These are phyloP conservation scores for Squalus acanthias DNA, from an alignment of 2,797 vertebrate genomes.

Conservation along the genomic window DNA sequence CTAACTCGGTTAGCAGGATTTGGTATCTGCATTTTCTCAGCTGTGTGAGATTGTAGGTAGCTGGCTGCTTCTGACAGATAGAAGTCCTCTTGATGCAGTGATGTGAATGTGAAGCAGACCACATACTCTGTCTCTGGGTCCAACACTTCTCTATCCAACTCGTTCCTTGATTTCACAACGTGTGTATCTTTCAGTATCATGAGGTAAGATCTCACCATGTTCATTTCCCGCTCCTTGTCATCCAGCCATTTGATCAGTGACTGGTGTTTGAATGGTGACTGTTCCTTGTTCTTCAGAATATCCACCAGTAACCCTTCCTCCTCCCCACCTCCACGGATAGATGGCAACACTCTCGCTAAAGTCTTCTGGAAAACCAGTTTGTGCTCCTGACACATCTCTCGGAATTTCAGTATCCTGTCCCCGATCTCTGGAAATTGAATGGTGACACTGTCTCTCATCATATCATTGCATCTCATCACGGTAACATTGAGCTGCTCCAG, in stretches of 20 bases:
- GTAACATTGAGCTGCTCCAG: constrained; percentile 10
- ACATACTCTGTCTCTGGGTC: constrained; percentile 42
- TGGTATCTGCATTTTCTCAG: neutral
- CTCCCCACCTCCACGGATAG: neutral
- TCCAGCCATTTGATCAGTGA: constrained; percentile 40
- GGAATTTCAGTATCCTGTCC: neutral
- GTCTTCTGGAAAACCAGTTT: neutral
- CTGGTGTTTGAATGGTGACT: constrained; percentile 41
- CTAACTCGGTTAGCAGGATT: neutral
- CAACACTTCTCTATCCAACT: constrained; percentile 42
- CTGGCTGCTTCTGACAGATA: constrained; percentile 43
- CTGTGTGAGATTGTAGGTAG: constrained; percentile 31
- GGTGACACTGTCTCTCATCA: neutral
- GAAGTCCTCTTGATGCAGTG: constrained; percentile 39
- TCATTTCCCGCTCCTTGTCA: constrained; percentile 43
- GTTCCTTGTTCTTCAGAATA: constrained; percentile 37
- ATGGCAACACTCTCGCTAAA: neutral
- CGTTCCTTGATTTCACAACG: constrained; percentile 41
- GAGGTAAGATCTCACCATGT: constrained; percentile 43
- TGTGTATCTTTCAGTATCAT: constrained; percentile 41
- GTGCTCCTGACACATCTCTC: neutral
- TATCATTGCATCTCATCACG: neutral
- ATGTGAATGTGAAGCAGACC: constrained; percentile 44
- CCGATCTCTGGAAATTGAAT: neutral
- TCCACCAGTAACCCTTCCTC: constrained; percentile 39